phyloP scores from a whole-genome alignment of 2,113 vertebrate species.

The Festucalex cinctus region DNA sequence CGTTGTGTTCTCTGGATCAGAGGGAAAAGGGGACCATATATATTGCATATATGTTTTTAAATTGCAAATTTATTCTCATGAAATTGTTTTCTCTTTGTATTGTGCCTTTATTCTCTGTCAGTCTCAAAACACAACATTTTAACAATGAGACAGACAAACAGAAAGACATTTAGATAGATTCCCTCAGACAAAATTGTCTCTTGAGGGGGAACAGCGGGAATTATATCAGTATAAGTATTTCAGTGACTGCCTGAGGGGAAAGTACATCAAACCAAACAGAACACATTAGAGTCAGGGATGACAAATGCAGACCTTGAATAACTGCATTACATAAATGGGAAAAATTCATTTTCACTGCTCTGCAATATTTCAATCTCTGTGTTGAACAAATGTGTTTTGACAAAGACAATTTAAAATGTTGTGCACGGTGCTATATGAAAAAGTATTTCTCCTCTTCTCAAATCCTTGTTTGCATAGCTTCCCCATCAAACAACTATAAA shows the following conservation, averaged over 20 bases:
- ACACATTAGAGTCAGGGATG: neutral
- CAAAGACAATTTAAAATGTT: neutral
- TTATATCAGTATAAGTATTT: neutral
- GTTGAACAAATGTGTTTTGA: neutral
- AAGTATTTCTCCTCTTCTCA: no score
- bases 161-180: neutral
- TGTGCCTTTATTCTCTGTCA: no score
- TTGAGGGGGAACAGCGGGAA: neutral
- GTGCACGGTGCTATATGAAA: neutral
- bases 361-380: neutral
- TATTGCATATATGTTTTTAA: no score
- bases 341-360: neutral
- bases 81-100: no score
- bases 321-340: neutral
- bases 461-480: no score
- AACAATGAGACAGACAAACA: neutral
- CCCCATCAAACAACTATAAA: no score
- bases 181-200: neutral
- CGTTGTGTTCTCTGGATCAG: no score
- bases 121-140: no score
- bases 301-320: neutral
- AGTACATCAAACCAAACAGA: neutral
- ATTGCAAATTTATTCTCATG: no score
- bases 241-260: neutral
- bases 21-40: no score